Evolutionary conservation across 2,113 vertebrate species (phyloP).

Genomic region (Psephotus haematonotus): DNA sequence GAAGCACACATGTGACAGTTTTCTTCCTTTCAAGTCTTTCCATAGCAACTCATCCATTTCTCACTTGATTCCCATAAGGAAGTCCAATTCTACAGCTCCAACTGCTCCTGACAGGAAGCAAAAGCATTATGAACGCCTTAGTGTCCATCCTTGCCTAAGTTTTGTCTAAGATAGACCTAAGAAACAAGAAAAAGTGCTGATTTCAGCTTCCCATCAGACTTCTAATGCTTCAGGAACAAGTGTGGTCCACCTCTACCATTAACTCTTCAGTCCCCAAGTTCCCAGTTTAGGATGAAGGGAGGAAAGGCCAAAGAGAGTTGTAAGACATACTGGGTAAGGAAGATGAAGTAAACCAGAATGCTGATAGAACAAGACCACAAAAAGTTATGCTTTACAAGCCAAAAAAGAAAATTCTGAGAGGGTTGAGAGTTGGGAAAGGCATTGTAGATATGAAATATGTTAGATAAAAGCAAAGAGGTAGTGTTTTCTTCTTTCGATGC

Average conservation of each 20-base stretch:
- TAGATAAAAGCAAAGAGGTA: background rate
- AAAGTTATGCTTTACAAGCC: background rate
- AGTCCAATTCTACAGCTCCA: background rate
- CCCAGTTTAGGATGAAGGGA: background rate
- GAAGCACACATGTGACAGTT: background rate
- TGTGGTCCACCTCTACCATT: fast-evolving
- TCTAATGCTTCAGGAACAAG: background rate
- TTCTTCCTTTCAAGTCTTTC: background rate
- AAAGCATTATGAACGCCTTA: background rate
- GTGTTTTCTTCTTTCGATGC: background rate
- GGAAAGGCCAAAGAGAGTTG: background rate
- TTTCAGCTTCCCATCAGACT: background rate
- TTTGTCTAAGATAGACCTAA: background rate
- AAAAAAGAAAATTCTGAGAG: background rate
- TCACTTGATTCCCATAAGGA: background rate
- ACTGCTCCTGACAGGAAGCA: background rate
- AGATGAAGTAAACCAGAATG: background rate
- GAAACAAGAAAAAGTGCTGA: background rate
- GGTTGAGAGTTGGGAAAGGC: background rate
- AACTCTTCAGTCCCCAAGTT: background rate
- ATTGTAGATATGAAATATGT: background rate
- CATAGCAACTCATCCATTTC: background rate
- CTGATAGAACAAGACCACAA: background rate
- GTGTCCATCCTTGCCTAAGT: background rate
- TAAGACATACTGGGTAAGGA: background rate